phyloP scores from a whole-genome alignment of 37 sponge, comb jelly and placozoan genomes.

The Oopsacas minuta region DNA sequence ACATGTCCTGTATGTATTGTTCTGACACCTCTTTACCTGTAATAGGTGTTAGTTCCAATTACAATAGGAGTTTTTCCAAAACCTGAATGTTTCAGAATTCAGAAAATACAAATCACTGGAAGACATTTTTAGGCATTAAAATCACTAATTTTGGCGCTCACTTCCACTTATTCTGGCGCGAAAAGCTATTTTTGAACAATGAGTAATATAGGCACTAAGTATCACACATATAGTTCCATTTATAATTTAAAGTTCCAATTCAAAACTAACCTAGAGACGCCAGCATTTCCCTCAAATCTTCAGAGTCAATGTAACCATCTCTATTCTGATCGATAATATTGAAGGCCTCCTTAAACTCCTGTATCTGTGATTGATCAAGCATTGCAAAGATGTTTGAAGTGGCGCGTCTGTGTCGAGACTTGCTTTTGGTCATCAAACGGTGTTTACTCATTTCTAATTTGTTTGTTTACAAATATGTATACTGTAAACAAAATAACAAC shows the following conservation, averaged over 20 bases:
- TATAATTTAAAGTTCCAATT: neutral
- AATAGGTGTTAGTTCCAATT: neutral
- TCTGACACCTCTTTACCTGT: neutral
- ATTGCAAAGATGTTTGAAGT: constrained; percentile 99
- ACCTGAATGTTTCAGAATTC: too few species aligned
- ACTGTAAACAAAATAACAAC: too few species aligned
- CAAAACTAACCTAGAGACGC: constrained; percentile 65
- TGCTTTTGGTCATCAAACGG: constrained; percentile 47
- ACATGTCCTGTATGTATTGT: neutral
- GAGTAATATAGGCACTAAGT: too few species aligned
- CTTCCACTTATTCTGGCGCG: too few species aligned
- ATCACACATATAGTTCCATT: neutral
- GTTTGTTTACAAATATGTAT: too few species aligned
- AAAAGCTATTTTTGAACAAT: too few species aligned
- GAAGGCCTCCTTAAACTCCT: constrained; percentile 99
- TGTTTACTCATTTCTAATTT: constrained; percentile 11
- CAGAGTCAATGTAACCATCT: constrained; percentile 87
- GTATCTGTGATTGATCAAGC: constrained; percentile 99
- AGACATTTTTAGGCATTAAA: too few species aligned
- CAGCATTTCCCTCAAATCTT: constrained; percentile 89
- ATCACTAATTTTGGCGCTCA: too few species aligned
- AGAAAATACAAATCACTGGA: too few species aligned
- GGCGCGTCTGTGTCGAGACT: constrained; percentile 92
- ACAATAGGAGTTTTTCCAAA: neutral
- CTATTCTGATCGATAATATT: constrained; percentile 96